Evolutionary conservation across 2,888 invertebrate genomes (phyloP), one percentile per base, ranked within the genome.

Genomic region (Melipona beecheii): DNA sequence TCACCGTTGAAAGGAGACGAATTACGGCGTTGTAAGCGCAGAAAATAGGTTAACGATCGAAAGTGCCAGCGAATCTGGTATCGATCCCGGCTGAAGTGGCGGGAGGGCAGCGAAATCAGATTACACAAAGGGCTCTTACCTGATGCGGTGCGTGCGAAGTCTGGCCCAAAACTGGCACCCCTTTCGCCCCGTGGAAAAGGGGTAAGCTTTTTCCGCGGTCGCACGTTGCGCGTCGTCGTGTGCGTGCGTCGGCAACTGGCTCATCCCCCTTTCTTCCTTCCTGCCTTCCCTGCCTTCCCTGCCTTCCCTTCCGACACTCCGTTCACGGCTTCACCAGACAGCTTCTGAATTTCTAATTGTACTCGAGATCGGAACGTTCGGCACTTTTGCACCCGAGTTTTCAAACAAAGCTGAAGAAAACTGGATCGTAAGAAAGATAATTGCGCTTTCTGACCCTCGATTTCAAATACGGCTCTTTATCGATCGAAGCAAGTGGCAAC

Each of bases 161-260:
- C 93, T 92, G 91, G 90, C 91, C 92, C 89, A 91, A 92, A 93
- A 94, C 94, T 94, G 93, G 89, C 92, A 91, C 90, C 93, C 92
- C 89, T 90, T 87, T 86, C 83, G 71, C 56, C 76, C 79, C 79
- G 79, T 79, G 88, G 83, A 86, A 91, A 91, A 90, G 90, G 91
- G 91, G 89, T 91, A 86, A 88, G 78, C 79, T 81, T 89, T 76
- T 85, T 78, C 81, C 85, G 83, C 73, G 82, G 85, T 81, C 43
- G 79, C 83, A 83, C 84, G 78, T 86, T 64, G 43, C 31, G 27
- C 65, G 66, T 52, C 43, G 43, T 36, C 13, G 62, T 71, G 60
- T 66, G 68, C 31, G 72, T 78, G 71, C 62, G 64, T 58, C 73
- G 66, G 78, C 81, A 83, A 81, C 84, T 69, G 82, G 78, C 62